Conservation (phyloP, 2,888 invertebrate genomes). For the Tridacna gigas region DNA sequence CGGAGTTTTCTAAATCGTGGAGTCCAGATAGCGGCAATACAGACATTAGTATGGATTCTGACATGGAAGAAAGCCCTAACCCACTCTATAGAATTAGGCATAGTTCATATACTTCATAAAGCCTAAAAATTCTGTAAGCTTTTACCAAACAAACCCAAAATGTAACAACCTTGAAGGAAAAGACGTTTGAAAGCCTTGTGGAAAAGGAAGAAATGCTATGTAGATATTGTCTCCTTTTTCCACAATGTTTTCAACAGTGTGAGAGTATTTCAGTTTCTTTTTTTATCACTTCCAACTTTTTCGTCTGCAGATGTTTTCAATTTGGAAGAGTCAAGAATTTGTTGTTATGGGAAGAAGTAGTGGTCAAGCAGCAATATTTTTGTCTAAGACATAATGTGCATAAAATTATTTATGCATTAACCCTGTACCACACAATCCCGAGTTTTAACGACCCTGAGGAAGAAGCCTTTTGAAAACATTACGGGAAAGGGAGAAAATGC, state of each 20-base stretch:
- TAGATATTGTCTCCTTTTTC: background rate
- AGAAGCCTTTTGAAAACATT: too few relatives aligned
- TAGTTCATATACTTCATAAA: constrained; percentile 23
- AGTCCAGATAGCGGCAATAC: constrained; percentile 41
- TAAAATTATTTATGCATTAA: too few relatives aligned
- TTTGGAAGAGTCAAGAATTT: too few relatives aligned
- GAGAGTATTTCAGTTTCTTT: too few relatives aligned
- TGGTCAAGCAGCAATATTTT: too few relatives aligned
- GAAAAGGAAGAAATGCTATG: background rate
- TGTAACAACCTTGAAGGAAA: background rate
- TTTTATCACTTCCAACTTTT: too few relatives aligned
- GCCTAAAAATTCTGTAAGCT: background rate
- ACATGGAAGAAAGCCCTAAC: constrained; percentile 66
- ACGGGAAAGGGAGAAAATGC: too few relatives aligned
- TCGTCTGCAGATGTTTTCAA: too few relatives aligned
- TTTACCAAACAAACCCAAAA: background rate
- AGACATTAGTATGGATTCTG: constrained; percentile 46
- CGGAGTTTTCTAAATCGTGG: constrained; percentile 59
- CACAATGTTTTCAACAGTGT: background rate
- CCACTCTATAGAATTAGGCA: constrained; percentile 64
- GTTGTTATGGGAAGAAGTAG: too few relatives aligned
- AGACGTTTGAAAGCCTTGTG: constrained; percentile 9
- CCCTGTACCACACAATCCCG: too few relatives aligned
- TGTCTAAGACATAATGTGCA: too few relatives aligned
- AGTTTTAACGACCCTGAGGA: too few relatives aligned